Conservation (phyloP, 1,140 invertebrate genomes). For the Lepidurus apus region DNA sequence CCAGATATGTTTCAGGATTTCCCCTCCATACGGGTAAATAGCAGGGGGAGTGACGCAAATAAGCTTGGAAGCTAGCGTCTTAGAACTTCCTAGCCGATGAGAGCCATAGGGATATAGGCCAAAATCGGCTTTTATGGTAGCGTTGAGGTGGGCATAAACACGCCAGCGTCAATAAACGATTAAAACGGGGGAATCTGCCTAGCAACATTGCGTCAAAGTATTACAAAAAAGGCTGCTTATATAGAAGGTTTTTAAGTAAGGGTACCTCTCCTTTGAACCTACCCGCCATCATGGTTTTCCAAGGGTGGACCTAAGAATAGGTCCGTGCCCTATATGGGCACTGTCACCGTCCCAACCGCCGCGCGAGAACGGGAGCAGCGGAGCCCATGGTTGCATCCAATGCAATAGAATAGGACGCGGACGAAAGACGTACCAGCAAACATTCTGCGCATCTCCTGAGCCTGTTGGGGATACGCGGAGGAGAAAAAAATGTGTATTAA, state of each 20-base stretch:
- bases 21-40: no score
- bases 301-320: constrained; percentile 21
- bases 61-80: no score
- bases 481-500: constrained; percentile 13
- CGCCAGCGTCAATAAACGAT: no score
- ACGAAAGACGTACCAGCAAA: constrained; percentile 9
- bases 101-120: no score
- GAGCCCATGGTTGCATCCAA: background rate
- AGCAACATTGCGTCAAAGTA: no score
- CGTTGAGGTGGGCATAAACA: no score
- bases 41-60: no score
- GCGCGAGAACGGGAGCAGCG: background rate
- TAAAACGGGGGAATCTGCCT: no score
- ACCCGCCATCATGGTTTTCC: background rate
- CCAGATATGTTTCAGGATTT: no score
- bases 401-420: background rate
- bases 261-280: background rate
- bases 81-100: no score
- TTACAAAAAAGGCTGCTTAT: no score
- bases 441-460: constrained; percentile 13
- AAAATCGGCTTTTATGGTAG: no score
- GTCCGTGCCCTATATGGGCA: constrained; percentile 12
- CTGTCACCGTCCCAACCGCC: constrained; percentile 1
- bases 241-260: background rate
- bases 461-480: background rate